Evolutionary conservation across 92 coral and sea anemone species (phyloP).

Genomic region (Umimayanthus kanabou): DNA sequence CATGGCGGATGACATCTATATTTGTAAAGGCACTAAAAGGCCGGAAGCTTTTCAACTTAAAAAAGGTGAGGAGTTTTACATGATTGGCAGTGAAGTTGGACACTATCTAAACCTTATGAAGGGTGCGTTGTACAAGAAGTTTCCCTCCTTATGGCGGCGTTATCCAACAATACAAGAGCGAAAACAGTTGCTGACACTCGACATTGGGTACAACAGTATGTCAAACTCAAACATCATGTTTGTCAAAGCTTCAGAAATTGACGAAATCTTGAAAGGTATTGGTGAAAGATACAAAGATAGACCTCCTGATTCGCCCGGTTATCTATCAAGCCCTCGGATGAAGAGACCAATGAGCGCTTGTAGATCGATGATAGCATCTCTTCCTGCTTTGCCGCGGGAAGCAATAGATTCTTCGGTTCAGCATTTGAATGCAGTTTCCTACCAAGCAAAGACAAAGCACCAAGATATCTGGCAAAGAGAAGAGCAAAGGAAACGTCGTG

Average conservation of each 20-base stretch:
- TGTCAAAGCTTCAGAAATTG: slow-evolving; percentile 82
- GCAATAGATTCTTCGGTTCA: slow-evolving; percentile 74
- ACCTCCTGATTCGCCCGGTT: slow-evolving; percentile 58
- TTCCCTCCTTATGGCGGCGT: slow-evolving; percentile 95
- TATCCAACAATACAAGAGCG: slow-evolving; percentile 89
- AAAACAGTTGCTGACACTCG: slow-evolving; percentile 62
- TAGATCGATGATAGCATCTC: slow-evolving; percentile 44
- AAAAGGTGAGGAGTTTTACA: slow-evolving; percentile 81
- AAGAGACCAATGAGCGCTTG: slow-evolving; percentile 56
- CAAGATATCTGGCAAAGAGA: slow-evolving; percentile 54
- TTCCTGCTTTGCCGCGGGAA: slow-evolving; percentile 63
- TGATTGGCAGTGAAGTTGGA: slow-evolving; percentile 99
- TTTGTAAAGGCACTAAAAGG: slow-evolving; percentile 58
- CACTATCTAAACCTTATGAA: slow-evolving; percentile 80
- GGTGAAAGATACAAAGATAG: slow-evolving; percentile 79
- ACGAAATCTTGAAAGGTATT: slow-evolving; percentile 82
- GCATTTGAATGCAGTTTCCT: slow-evolving; percentile 86
- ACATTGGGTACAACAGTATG: slow-evolving; percentile 90
- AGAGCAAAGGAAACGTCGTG: slow-evolving; percentile 57
- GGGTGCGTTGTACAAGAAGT: slow-evolving; percentile 94
- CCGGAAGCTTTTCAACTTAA: slow-evolving; percentile 89
- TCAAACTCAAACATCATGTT: slow-evolving; percentile 97
- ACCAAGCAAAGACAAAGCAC: slow-evolving; percentile 60
- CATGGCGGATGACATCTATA: slow-evolving; percentile 58
- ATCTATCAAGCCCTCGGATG: slow-evolving; percentile 40